Evolutionary conservation across 2,797 vertebrate species (phyloP).

Genomic region (Paguma larvata): DNA sequence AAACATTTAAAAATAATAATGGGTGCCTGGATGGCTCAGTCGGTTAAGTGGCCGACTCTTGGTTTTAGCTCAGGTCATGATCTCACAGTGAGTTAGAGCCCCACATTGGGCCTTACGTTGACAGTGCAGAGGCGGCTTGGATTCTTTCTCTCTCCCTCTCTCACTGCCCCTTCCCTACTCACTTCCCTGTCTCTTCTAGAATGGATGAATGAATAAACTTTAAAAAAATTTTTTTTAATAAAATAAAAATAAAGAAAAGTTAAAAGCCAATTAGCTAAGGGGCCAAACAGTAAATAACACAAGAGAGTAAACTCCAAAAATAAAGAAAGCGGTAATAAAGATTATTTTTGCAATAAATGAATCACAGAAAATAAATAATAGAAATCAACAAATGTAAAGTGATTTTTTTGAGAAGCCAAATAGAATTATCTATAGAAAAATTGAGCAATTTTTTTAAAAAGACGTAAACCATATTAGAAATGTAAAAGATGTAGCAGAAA

Average conservation of each 20-base stretch:
- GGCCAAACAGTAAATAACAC: background rate
- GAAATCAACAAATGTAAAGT: background rate
- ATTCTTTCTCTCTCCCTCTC: no score
- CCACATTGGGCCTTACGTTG: no score
- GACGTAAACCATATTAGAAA: background rate
- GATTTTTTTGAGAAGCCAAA: background rate
- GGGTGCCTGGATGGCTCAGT: no score
- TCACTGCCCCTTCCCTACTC: no score
- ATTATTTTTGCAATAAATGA: background rate
- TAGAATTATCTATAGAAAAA: background rate
- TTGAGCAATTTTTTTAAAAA: background rate
- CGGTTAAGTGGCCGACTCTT: no score
- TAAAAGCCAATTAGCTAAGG: slow-evolving; percentile 23
- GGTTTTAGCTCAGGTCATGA: no score
- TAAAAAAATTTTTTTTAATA: no score
- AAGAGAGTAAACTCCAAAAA: background rate
- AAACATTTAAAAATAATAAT: no score
- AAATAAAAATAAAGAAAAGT: background rate
- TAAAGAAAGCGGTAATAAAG: background rate
- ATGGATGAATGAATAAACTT: no score
- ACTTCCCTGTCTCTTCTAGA: no score
- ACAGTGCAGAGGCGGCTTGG: no score
- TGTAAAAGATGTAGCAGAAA: background rate
- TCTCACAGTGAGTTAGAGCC: no score
- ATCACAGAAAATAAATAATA: background rate